Evolutionary conservation across 2,797 vertebrate species (phyloP).

Genomic region (Amazona finschi): DNA sequence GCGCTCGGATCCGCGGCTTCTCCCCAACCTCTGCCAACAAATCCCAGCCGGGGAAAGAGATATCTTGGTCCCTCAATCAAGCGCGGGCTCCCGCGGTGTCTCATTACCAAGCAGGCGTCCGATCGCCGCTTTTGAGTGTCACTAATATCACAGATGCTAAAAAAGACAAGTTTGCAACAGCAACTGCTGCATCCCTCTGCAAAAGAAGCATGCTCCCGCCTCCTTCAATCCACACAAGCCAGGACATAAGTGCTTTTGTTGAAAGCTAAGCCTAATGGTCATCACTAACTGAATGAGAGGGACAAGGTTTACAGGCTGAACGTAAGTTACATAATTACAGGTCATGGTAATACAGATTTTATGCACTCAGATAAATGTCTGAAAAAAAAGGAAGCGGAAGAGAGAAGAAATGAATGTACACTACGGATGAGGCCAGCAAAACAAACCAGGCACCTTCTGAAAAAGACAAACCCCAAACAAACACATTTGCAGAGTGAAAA

Average conservation of each 20-base stretch:
- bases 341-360: accelerated
- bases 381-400: neutral
- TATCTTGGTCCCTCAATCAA: neutral
- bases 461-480: neutral
- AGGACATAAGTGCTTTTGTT: accelerated
- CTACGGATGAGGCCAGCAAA: accelerated
- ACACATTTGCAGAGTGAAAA: accelerated
- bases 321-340: accelerated
- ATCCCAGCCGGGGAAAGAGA: accelerated
- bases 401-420: accelerated
- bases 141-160: accelerated
- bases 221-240: neutral
- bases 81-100: neutral
- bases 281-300: too few species aligned
- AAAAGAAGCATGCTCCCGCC: accelerated
- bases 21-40: neutral
- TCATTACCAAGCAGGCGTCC: neutral
- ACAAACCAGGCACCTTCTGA: neutral
- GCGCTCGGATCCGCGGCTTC: neutral
- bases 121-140: accelerated
- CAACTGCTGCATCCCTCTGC: neutral
- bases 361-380: neutral
- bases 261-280: accelerated
- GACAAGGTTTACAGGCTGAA: too few species aligned
- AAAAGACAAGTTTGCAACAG: neutral